These are phyloP conservation scores for Ondatra zibethicus DNA, from an alignment of 2,113 vertebrate genomes.

Conservation along the genomic window DNA sequence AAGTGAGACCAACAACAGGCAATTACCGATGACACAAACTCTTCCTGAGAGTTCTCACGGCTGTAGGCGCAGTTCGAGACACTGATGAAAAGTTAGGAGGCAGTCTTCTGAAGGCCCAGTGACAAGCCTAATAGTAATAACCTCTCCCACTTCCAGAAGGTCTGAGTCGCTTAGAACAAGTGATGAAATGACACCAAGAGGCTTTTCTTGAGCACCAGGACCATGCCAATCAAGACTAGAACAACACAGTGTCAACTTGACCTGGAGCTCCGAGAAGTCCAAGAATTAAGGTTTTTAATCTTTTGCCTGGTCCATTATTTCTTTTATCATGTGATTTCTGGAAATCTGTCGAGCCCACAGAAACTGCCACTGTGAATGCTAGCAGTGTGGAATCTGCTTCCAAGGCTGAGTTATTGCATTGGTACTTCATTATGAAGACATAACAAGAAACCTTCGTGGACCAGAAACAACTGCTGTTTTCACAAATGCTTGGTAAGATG, in stretches of 20 bases:
- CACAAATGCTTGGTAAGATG: not conserved
- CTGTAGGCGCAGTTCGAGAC: slow-evolving; percentile 23
- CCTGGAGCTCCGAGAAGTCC: not conserved
- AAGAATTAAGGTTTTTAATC: not conserved
- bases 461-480: slow-evolving; percentile 10
- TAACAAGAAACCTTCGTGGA: not conserved
- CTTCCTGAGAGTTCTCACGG: slow-evolving; percentile 46
- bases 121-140: slow-evolving; percentile 21
- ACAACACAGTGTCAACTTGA: not conserved
- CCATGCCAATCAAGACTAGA: not conserved
- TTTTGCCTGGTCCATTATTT: not conserved
- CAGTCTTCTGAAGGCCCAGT: slow-evolving; percentile 12
- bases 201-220: not conserved
- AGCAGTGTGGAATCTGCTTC: not conserved
- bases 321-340: slow-evolving; percentile 26
- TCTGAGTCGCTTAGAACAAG: not conserved
- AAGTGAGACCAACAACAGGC: slow-evolving; percentile 48
- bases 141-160: not conserved
- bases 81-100: slow-evolving; percentile 31
- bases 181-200: slow-evolving; percentile 29
- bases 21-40: slow-evolving; percentile 59
- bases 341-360: not conserved
- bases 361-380: not conserved
- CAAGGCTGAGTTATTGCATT: not conserved
- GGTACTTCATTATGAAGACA: not conserved